These are phyloP conservation scores for Oryzias sinensis DNA, from an alignment of 2,797 vertebrate species.

Conservation along the genomic window DNA sequence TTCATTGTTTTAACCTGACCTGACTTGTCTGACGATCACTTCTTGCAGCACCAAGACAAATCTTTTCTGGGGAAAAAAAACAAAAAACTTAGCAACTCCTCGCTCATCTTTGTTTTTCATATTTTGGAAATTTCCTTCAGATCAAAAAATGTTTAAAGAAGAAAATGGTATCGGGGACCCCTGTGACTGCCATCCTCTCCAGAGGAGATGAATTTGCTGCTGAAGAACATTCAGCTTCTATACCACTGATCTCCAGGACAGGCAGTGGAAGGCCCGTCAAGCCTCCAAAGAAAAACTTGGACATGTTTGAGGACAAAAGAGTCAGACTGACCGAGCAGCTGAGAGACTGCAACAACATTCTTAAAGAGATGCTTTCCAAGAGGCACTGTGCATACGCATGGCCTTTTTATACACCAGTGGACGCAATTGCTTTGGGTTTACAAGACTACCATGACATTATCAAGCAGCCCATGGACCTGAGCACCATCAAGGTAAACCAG, in stretches of 20 bases:
- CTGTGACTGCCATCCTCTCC: conserved; percentile 59
- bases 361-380: conserved; percentile 90
- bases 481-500: conserved; percentile 83
- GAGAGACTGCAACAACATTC: conserved; percentile 79
- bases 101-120: too few species aligned
- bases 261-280: conserved; percentile 74
- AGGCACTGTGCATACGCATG: conserved; percentile 86
- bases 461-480: conserved; percentile 86
- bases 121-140: conserved; percentile 27
- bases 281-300: conserved; percentile 74
- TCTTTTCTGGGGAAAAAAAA: too few species aligned
- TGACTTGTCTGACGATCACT: too few species aligned
- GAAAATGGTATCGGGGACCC: conserved; percentile 82
- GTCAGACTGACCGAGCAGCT: conserved; percentile 77
- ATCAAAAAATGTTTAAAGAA: conserved; percentile 84
- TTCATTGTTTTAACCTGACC: too few species aligned
- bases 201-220: conserved; percentile 57
- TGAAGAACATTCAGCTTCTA: conserved; percentile 51
- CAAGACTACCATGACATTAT: conserved; percentile 81
- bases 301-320: conserved; percentile 61
- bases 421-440: conserved; percentile 71
- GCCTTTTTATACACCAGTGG: conserved; percentile 87
- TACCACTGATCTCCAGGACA: conserved; percentile 54
- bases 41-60: too few species aligned
- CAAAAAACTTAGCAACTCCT: too few species aligned